Evolutionary conservation across 2,888 invertebrate species (phyloP).

Genomic region (Congeria kusceri): DNA sequence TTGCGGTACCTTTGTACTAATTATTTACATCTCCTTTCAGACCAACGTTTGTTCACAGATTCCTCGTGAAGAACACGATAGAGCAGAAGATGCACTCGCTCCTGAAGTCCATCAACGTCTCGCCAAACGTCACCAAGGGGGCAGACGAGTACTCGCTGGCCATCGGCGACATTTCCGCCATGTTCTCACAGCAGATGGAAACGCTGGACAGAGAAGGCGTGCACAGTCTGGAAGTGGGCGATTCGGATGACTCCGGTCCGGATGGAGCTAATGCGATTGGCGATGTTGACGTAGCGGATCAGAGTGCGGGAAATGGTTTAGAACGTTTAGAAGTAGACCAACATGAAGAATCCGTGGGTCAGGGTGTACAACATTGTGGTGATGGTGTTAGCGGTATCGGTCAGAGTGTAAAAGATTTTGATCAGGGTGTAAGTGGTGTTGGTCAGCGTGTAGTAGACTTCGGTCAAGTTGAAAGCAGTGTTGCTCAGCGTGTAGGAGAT

Average conservation of each 20-base stretch:
- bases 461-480: too few relatives aligned
- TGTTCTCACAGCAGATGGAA: slow-evolving; percentile 69
- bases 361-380: too few relatives aligned
- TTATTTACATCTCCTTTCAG: slow-evolving; percentile 81
- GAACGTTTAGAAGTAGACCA: too few relatives aligned
- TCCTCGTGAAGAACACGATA: slow-evolving; percentile 89
- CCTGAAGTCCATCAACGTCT: slow-evolving; percentile 69
- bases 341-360: too few relatives aligned
- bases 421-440: too few relatives aligned
- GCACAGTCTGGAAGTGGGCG: slow-evolving; percentile 12
- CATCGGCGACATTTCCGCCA: slow-evolving; percentile 74
- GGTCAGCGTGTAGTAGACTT: too few relatives aligned
- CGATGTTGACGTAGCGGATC: too few relatives aligned
- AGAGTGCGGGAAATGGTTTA: too few relatives aligned
- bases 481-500: too few relatives aligned
- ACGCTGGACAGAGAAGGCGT: slow-evolving; percentile 53
- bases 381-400: too few relatives aligned
- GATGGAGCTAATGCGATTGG: background rate
- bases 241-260: background rate
- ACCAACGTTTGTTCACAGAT: slow-evolving; percentile 90
- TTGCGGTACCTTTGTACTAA: too few relatives aligned
- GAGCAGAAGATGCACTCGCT: slow-evolving; percentile 88
- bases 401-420: too few relatives aligned
- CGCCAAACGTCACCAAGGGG: slow-evolving; percentile 54
- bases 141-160: slow-evolving; percentile 72